phyloP scores from a whole-genome alignment of 2,888 invertebrate species.

The Plebejus melissa region DNA sequence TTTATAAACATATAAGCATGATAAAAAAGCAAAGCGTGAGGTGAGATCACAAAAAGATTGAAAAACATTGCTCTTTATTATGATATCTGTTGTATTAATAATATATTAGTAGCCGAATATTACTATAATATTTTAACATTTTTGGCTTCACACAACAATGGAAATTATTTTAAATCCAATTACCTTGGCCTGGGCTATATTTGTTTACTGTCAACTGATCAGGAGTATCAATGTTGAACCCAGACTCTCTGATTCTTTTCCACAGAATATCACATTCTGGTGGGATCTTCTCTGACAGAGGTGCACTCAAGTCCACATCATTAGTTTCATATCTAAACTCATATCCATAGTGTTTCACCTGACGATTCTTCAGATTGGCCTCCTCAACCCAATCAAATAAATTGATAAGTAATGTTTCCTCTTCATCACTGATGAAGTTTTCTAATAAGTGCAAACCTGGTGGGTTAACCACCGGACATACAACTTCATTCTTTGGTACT shows the following conservation, averaged over 20 bases:
- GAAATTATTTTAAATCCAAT: conserved; percentile 5
- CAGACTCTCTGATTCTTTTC: conserved; percentile 68
- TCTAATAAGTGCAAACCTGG: conserved; percentile 84
- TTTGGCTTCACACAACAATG: not conserved
- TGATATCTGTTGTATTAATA: too few species aligned
- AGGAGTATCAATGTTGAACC: conserved; percentile 71
- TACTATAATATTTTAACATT: too few species aligned
- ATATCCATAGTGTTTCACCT: conserved; percentile 94
- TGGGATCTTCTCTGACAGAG: conserved; percentile 85
- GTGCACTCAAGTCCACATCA: conserved; percentile 86
- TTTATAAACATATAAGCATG: too few species aligned
- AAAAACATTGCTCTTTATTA: too few species aligned
- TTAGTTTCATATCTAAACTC: conserved; percentile 94
- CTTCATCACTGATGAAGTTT: conserved; percentile 84
- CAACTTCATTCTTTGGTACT: conserved; percentile 61
- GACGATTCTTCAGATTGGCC: conserved; percentile 85
- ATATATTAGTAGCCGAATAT: too few species aligned
- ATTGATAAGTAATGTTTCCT: conserved; percentile 81
- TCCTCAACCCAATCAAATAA: conserved; percentile 76
- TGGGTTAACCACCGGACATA: conserved; percentile 70
- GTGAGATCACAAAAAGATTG: too few species aligned
- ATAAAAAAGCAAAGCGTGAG: too few species aligned
- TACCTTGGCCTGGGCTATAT: conserved; percentile 91
- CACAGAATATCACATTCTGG: conserved; percentile 83
- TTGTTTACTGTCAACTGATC: conserved; percentile 93